Percentiles rank a stretch among this genome's conserved stretches.
Conservation (phyloP, 2,113 vertebrate species). For the Epinephelus moara region DNA sequence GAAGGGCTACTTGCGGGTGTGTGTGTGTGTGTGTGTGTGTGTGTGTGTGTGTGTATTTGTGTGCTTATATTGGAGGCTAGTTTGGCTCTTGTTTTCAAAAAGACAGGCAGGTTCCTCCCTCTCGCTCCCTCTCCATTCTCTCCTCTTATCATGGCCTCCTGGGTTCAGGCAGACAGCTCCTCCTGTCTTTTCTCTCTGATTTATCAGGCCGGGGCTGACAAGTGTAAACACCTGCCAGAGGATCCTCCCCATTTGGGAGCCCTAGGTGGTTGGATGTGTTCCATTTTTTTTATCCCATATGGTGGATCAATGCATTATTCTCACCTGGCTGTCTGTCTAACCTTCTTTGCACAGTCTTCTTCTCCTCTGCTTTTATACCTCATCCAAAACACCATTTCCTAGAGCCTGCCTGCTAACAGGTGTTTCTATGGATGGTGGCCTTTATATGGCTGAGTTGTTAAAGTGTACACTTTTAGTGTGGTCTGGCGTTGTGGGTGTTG, state of each 20-base stretch:
- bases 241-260: slow-evolving; percentile 61
- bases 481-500: slow-evolving; percentile 21
- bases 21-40: slow-evolving; percentile 5
- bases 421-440: slow-evolving; percentile 30
- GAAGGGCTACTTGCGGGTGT: slow-evolving; percentile 17
- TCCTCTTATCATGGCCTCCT: slow-evolving; percentile 66
- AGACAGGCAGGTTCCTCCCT: slow-evolving; percentile 58
- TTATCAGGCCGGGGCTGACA: slow-evolving; percentile 77
- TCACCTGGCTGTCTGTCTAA: slow-evolving; percentile 45
- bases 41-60: slow-evolving; percentile 17
- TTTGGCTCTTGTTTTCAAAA: slow-evolving; percentile 47
- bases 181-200: slow-evolving; percentile 72
- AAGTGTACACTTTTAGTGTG: slow-evolving; percentile 26
- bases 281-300: slow-evolving; percentile 70
- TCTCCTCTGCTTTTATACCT: slow-evolving; percentile 45
- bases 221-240: slow-evolving; percentile 79
- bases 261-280: slow-evolving; percentile 64
- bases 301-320: slow-evolving; percentile 64
- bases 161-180: slow-evolving; percentile 69
- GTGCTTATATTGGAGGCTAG: slow-evolving; percentile 47
- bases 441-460: slow-evolving; percentile 50
- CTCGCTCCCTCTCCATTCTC: slow-evolving; percentile 37
- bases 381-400: slow-evolving; percentile 35
- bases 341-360: slow-evolving; percentile 9
- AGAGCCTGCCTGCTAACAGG: slow-evolving; percentile 34